phyloP scores from a whole-genome alignment of 2,888 invertebrate species.

The Ectemnius lituratus region DNA sequence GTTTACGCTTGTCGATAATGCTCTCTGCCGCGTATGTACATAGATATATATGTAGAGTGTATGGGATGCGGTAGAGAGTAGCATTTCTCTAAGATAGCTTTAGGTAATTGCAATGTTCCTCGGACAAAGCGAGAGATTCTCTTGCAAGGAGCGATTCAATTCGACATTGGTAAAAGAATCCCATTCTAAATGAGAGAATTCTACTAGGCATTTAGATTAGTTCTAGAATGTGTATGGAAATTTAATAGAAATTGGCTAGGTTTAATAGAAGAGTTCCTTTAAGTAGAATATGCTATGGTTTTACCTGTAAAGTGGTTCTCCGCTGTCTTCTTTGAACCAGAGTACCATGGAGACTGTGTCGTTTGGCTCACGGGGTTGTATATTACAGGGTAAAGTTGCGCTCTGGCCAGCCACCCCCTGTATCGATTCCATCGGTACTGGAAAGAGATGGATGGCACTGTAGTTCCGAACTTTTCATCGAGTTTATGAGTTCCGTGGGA shows the following conservation, averaged over 20 bases:
- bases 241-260: background rate
- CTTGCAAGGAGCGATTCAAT: too few species aligned
- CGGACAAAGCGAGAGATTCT: background rate
- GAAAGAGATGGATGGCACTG: conserved; percentile 68
- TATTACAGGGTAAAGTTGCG: conserved; percentile 93
- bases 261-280: conserved; percentile 8
- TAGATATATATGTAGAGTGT: too few species aligned
- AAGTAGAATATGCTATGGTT: conserved; percentile 36
- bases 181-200: background rate
- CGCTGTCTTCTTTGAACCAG: conserved; percentile 93
- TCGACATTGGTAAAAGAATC: background rate
- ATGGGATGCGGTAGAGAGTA: background rate
- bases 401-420: conserved; percentile 91
- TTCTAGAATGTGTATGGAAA: too few species aligned
- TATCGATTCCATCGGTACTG: conserved; percentile 91
- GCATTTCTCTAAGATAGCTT: background rate
- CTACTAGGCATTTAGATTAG: background rate
- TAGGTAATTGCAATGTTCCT: background rate
- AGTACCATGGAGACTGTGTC: conserved; percentile 94
- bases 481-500: background rate
- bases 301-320: conserved; percentile 88
- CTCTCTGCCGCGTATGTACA: conserved; percentile 10
- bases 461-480: conserved; percentile 15
- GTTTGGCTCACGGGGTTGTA: conserved; percentile 88
- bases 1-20: conserved; percentile 41